These are phyloP conservation scores for Epizoanthus rinbou DNA, from an alignment of 92 coral and sea anemone species.

Conservation along the genomic window DNA sequence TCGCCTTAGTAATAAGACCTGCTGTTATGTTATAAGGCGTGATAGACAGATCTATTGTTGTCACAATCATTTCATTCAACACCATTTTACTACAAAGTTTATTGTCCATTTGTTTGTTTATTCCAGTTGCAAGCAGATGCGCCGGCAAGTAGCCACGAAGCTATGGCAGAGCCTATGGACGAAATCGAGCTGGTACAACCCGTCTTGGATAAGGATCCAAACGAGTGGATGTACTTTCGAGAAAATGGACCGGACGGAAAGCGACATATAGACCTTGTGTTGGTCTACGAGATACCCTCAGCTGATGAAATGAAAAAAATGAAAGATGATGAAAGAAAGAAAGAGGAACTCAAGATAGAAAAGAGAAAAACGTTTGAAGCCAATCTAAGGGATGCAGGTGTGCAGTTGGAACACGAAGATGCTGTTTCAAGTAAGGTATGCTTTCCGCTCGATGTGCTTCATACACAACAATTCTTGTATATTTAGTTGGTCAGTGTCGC, in stretches of 20 bases:
- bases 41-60: not conserved
- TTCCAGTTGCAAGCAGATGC: not conserved
- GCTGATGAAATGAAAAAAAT: conserved; percentile 4
- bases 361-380: conserved; percentile 11
- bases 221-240: conserved; percentile 12
- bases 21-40: not conserved
- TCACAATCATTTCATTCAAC: not conserved
- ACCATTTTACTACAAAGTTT: too few relatives aligned
- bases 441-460: conserved; percentile 17
- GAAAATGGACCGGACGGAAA: not conserved
- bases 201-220: conserved; percentile 2
- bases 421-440: not conserved
- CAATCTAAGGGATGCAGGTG: conserved; percentile 10
- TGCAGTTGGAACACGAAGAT: conserved; percentile 8
- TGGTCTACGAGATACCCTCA: conserved; percentile 12
- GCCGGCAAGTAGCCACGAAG: not conserved
- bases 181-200: conserved; percentile 6
- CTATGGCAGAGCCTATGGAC: not conserved
- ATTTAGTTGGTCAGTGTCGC: not conserved
- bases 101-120: not conserved
- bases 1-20: not conserved
- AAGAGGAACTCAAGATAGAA: conserved; percentile 1
- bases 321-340: conserved; percentile 2
- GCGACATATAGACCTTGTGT: conserved; percentile 4
- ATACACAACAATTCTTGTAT: not conserved